A percentile compares a stretch with the other conserved stretches of the same genome.
phyloP scores from a whole-genome alignment of 2,888 invertebrate genomes.

The Eudasyphora cyanicolor region DNA sequence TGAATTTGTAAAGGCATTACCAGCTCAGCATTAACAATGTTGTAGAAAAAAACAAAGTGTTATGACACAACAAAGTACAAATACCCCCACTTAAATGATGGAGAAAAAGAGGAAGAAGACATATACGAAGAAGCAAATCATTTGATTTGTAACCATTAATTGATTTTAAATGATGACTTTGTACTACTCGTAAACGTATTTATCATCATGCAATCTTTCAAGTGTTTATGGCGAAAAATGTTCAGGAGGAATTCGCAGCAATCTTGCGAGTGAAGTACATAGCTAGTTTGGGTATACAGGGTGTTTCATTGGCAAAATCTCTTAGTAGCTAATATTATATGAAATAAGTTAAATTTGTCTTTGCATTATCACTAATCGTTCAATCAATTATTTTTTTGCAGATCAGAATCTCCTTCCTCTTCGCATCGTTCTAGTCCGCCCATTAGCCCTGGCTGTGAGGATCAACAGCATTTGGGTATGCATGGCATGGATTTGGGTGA shows the following conservation, averaged over 20 bases:
- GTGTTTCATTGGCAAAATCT: neutral
- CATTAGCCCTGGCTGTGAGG: slow-evolving; percentile 92
- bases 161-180: slow-evolving; percentile 53
- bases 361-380: neutral
- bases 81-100: neutral
- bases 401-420: slow-evolving; percentile 81
- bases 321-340: too few relatives aligned
- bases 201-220: slow-evolving; percentile 3
- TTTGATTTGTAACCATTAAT: slow-evolving; percentile 37
- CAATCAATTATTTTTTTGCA: slow-evolving; percentile 67
- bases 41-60: neutral
- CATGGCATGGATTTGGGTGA: slow-evolving; percentile 81
- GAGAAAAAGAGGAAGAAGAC: neutral
- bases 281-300: slow-evolving; percentile 6
- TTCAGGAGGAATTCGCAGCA: neutral
- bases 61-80: neutral
- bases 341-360: neutral
- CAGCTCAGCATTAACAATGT: neutral
- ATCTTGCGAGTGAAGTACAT: neutral
- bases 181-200: neutral
- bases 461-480: slow-evolving; percentile 80
- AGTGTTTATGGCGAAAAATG: slow-evolving; percentile 15
- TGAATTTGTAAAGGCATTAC: neutral
- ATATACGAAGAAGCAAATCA: too few relatives aligned
- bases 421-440: slow-evolving; percentile 90